Evolutionary conservation across 2,113 vertebrate genomes (phyloP).

Genomic region (Gambusia affinis): DNA sequence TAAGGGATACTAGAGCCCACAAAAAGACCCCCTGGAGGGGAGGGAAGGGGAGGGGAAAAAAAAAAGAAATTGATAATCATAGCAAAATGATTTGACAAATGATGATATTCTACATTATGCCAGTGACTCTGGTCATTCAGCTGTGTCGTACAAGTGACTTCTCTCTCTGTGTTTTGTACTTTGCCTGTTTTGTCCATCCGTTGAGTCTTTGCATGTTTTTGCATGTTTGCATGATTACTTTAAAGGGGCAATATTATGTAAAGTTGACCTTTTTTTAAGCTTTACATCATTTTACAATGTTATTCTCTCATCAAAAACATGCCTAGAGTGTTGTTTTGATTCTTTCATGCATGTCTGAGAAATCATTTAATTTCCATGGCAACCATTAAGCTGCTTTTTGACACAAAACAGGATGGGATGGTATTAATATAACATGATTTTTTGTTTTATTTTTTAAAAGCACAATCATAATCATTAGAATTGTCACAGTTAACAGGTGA

Average conservation of each 20-base stretch:
- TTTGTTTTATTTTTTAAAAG: not conserved
- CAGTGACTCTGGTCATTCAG: conserved; percentile 32
- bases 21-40: too few species aligned
- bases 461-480: not conserved
- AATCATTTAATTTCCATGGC: too few species aligned
- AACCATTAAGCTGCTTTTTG: not conserved
- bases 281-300: too few species aligned
- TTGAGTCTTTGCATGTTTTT: conserved; percentile 20
- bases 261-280: too few species aligned
- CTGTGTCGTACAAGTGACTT: conserved; percentile 16
- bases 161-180: conserved; percentile 38
- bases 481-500: not conserved
- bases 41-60: too few species aligned
- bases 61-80: not conserved
- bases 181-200: conserved; percentile 38
- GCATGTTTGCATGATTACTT: conserved; percentile 47
- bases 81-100: not conserved
- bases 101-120: not conserved
- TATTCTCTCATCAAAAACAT: too few species aligned
- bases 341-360: too few species aligned
- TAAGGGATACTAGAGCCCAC: too few species aligned
- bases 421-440: not conserved
- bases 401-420: not conserved
- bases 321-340: too few species aligned
- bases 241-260: not conserved